phyloP scores from a whole-genome alignment of 2,797 vertebrate species.

The Limosa lapponica region DNA sequence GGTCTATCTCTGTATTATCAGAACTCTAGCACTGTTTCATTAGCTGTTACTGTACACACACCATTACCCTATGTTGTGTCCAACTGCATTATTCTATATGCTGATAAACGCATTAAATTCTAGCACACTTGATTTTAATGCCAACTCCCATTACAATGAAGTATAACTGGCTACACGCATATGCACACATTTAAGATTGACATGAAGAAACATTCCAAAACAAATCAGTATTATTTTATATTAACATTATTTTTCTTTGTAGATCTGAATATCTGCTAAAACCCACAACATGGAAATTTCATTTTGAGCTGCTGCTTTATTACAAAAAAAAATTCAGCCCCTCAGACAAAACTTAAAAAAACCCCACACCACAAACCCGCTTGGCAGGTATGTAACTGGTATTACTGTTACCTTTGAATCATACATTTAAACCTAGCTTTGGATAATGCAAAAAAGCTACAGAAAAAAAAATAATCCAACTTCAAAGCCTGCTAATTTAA shows the following conservation, averaged over 20 bases:
- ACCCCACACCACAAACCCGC: accelerated
- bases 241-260: neutral
- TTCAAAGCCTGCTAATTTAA: neutral
- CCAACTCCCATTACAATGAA: neutral
- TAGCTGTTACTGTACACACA: neutral
- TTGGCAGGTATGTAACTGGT: neutral
- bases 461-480: neutral
- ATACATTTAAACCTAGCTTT: neutral
- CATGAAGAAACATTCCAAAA: neutral
- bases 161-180: accelerated
- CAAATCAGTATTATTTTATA: neutral
- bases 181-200: neutral
- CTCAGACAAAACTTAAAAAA: neutral
- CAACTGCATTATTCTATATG: neutral
- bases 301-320: neutral
- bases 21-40: neutral
- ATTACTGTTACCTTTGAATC: neutral
- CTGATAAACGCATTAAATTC: neutral
- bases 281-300: neutral
- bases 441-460: neutral
- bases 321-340: neutral
- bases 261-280: neutral
- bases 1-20: neutral
- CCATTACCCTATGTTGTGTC: neutral
- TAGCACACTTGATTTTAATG: neutral